Conservation (phyloP, 1,140 invertebrate genomes). For the Mactra quadrangularis region DNA sequence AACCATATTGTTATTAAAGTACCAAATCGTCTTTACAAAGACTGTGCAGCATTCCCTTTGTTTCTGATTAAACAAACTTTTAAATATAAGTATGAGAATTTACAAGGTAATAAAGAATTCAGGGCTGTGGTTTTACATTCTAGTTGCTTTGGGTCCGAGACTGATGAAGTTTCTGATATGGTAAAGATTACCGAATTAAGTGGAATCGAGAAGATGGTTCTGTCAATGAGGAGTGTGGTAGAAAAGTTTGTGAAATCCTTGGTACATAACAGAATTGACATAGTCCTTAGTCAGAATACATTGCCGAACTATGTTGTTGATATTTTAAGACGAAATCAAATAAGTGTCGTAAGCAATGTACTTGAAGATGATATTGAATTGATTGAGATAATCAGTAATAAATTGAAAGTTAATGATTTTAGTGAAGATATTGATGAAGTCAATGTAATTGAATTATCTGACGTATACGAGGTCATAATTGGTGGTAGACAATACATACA, state of each 20-base stretch:
- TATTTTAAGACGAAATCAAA: conserved; percentile 6
- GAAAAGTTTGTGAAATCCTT: conserved; percentile 25
- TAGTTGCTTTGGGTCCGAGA: background rate
- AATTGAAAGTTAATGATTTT: background rate
- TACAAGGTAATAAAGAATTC: background rate
- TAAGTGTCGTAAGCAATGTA: conserved; percentile 24
- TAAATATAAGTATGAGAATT: background rate
- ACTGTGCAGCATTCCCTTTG: background rate
- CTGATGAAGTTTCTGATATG: conserved; percentile 4
- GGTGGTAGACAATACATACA: conserved; percentile 39
- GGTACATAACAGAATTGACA: background rate
- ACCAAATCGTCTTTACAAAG: conserved; percentile 19
- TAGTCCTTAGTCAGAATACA: conserved; percentile 5
- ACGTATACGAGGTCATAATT: conserved; percentile 4
- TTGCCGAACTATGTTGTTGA: conserved; percentile 23
- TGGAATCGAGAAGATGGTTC: background rate
- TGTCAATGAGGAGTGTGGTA: conserved; percentile 1
- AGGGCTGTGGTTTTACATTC: background rate
- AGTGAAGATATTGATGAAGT: background rate
- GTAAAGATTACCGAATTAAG: background rate
- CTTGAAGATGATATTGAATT: conserved; percentile 23
- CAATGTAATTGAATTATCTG: conserved; percentile 16
- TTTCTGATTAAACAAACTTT: conserved; percentile 20
- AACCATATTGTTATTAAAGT: conserved; percentile 30
- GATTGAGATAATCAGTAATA: conserved; percentile 13